phyloP scores from a whole-genome alignment of 2,888 invertebrate genomes.

The Myopa testacea region DNA sequence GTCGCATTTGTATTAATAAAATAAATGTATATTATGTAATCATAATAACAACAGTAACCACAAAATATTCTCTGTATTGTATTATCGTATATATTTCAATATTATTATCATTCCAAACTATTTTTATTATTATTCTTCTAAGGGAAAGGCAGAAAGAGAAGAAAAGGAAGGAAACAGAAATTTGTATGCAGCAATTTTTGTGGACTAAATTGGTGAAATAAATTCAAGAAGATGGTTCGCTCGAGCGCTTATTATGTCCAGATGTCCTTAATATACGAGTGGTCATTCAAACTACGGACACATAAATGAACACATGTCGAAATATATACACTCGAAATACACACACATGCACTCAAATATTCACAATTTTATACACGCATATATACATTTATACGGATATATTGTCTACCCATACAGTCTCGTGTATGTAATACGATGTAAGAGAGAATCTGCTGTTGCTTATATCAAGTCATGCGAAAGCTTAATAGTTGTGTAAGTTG shows the following conservation, averaged over 20 bases:
- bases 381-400: too few relatives aligned
- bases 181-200: background rate
- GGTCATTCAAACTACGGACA: background rate
- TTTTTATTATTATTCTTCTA: conserved; percentile 7
- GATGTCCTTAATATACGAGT: too few relatives aligned
- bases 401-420: too few relatives aligned
- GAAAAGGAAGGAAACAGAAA: background rate
- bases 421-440: too few relatives aligned
- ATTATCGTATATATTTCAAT: background rate
- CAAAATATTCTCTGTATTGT: too few relatives aligned
- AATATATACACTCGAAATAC: background rate
- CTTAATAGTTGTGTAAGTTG: background rate
- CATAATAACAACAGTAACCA: too few relatives aligned
- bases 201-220: conserved; percentile 21
- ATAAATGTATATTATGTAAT: too few relatives aligned
- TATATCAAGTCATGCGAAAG: too few relatives aligned
- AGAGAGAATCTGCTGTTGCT: too few relatives aligned
- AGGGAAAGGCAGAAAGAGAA: background rate
- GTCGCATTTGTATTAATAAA: too few relatives aligned
- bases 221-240: conserved; percentile 15
- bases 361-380: background rate
- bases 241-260: background rate
- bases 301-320: background rate
- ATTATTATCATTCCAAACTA: too few relatives aligned
- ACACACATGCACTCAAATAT: background rate